Base-by-base conservation (phyloP, 2,888 invertebrate species). In the Cataglyphis rosenhaueri region DNA sequence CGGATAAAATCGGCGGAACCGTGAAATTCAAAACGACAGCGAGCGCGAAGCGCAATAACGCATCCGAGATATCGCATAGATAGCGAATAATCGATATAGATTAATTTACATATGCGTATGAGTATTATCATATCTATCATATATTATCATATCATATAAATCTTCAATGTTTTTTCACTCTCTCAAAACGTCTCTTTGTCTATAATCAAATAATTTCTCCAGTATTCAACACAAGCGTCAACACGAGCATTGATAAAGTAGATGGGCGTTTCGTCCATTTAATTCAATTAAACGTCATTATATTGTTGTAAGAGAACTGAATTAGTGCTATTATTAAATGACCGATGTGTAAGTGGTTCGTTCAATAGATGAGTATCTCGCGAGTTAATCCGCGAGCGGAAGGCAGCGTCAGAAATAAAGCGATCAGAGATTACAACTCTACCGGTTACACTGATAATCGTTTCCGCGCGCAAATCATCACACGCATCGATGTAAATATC, bases 11-110 rank as follows among this genome's bases (percentile, higher is more conserved):
- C 68, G 68, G 66, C 9, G 55, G 66, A 55, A 38, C 52, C 82
- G 66, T 78, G 85, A 85, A 85, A 85, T 76, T 85, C 44, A 21
- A 82, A 66, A 82, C 70, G 64, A 82, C 21, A 41, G 59, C 61
- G 73, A 81, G 61, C 55, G 76, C 55, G 57, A 57, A 21, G 70
- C 57, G 35, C 70, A 70, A 70, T 41, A 70, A 70, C 18, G 57
- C 41, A n/a, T 75, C 32, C 5, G 44, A 32, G 64, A 70, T 57
- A 52, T 25, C 52, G 52, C 29, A 38, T 38, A 10, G 48, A 64
- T 35, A 21, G 41, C 25, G 12, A 32, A 15, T 15, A 21, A 21
- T 1, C 18, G 18, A 61, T 6, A 8, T 8, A 4, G 9, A 52
- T 18, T 29, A 10, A 75, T 64, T 44, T 64, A 15, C 18, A n/a